Evolutionary conservation across 53 echinoderm and acorn worm genomes (phyloP).

Genomic region (Crossaster papposus): DNA sequence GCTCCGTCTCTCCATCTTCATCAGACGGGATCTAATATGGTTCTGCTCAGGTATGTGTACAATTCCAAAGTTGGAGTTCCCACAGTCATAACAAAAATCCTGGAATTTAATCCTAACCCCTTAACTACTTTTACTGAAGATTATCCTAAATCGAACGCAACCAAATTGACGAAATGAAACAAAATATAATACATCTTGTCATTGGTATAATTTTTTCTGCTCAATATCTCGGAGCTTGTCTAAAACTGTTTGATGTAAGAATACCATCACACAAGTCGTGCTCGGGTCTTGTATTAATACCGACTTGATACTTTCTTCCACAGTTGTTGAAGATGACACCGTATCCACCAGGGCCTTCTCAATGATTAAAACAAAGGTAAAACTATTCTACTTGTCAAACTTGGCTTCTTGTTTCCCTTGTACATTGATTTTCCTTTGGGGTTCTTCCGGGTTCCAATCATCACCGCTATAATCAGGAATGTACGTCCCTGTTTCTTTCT

Average conservation of each 20-base stretch:
- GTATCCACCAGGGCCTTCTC: conserved; percentile 84
- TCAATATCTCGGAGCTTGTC: no score
- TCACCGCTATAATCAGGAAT: no score
- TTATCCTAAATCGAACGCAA: no score
- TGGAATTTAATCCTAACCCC: no score
- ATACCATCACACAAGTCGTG: background rate
- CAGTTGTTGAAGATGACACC: conserved; percentile 90
- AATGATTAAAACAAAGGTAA: conserved; percentile 92
- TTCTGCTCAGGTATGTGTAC: conserved; percentile 90
- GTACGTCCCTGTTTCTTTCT: background rate
- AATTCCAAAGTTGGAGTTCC: background rate
- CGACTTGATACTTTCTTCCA: conserved; percentile 33
- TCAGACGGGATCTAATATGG: conserved; percentile 95
- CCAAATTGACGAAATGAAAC: no score
- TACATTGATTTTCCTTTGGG: background rate
- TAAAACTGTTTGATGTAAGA: background rate
- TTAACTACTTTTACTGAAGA: no score
- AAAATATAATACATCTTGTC: no score
- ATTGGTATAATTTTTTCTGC: no score
- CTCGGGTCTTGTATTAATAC: background rate
- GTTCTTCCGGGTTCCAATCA: no score
- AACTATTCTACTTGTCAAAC: background rate
- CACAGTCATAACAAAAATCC: no score
- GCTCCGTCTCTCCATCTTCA: conserved; percentile 76
- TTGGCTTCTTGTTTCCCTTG: background rate